Base-by-base conservation (phyloP, 2,888 invertebrate species). In the Aleiodes testaceus region DNA sequence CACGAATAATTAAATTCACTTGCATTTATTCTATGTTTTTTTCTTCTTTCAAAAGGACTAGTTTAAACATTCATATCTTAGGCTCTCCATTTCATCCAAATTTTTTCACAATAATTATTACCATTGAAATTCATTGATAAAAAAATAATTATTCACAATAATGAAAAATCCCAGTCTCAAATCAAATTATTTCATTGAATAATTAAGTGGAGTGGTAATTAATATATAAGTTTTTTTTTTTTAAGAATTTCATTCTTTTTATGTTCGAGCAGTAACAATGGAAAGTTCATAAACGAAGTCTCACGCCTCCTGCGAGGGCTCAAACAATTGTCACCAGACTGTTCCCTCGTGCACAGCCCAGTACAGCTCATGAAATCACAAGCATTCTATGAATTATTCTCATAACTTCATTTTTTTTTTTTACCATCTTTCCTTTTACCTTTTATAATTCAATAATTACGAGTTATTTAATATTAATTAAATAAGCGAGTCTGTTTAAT, bases 401-500 rank as follows among this genome's bases (percentile, higher is more conserved):
- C 30, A 79, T 79, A 78, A 45, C 16, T 63, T 26, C 26, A 5
- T 26, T 5, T 26, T 26, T 26, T 26, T 26, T 26, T 63, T 44
- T 44, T 20, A 45, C n/a, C n/a, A n/a, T 14, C 2, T 2, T 47
- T 44, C 22, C 45, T 22, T 7, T 63, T 63, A 45, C 22, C 22
- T 45, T 72, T 66, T 52, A 50, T 65, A 79, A 71, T 76, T 79
- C 72, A 80, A 74, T 77, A 80, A 77, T 81, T 79, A 80, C 79
- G 81, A 77, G 76, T 79, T 77, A 75, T 79, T 74, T 74, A 73
- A 72, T 78, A 79, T 80, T 80, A 78, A 77, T 83, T 82, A 81
- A 82, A 83, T 84, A 84, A 84, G 83, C 83, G 81, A 82, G 83
- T 83, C 79, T 80, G 81, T 84, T 82, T 84, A 61, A 73, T 72